Evolutionary conservation across 2,888 invertebrate genomes (phyloP).

Genomic region (Dryobota labecula): DNA sequence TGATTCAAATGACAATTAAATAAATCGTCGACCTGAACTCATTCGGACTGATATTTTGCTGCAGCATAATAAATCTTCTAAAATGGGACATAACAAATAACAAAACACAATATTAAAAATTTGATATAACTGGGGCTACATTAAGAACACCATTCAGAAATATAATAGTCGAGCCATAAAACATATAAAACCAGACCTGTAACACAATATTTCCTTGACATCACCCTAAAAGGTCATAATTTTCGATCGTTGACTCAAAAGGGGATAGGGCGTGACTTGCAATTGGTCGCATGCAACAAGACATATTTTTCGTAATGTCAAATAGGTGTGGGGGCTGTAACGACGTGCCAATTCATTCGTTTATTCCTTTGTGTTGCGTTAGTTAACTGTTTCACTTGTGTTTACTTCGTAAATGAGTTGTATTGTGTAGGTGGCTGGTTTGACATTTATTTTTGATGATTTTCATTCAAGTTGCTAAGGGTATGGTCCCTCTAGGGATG

Average conservation of each 20-base stretch:
- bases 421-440: conserved; percentile 38
- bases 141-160: conserved; percentile 19
- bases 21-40: not conserved
- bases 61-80: not conserved
- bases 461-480: not conserved
- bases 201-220: conserved; percentile 45
- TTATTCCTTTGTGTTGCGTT: conserved; percentile 55
- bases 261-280: conserved; percentile 80
- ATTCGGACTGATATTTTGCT: not conserved
- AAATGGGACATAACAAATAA: not conserved
- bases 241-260: conserved; percentile 78
- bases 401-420: conserved; percentile 45
- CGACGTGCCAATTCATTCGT: conserved; percentile 71
- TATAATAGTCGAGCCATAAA: conserved; percentile 32
- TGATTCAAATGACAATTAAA: too few relatives aligned
- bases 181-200: conserved; percentile 33
- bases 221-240: conserved; percentile 78
- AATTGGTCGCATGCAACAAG: conserved; percentile 80
- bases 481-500: not conserved
- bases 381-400: conserved; percentile 44
- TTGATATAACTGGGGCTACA: conserved; percentile 20
- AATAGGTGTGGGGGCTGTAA: conserved; percentile 75
- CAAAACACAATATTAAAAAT: conserved; percentile 22
- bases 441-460: not conserved
- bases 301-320: conserved; percentile 79